Evolutionary conservation across 1,140 invertebrate genomes (phyloP).

Genomic region (Ceratina australensis): DNA sequence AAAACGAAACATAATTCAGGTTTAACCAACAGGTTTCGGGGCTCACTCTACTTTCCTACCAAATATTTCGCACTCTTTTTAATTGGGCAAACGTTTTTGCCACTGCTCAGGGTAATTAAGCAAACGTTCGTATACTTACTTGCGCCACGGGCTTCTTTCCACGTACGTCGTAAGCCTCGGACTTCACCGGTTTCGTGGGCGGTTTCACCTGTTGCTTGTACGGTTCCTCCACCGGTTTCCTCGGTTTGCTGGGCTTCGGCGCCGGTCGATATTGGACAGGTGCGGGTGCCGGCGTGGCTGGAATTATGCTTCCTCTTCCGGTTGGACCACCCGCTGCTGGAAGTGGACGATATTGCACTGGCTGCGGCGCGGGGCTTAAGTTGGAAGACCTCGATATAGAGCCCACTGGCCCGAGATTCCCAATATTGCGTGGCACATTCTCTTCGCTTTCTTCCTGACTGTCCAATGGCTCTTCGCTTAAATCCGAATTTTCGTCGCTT

Average conservation of each 20-base stretch:
- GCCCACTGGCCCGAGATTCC: slow-evolving; percentile 12
- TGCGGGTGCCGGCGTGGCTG: slow-evolving; percentile 36
- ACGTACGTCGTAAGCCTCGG: slow-evolving; percentile 64
- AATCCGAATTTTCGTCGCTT: slow-evolving; percentile 40
- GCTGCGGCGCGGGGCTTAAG: background rate
- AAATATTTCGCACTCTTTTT: too few relatives aligned
- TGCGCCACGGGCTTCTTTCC: slow-evolving; percentile 86
- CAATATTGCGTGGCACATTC: slow-evolving; percentile 18
- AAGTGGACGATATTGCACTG: slow-evolving; percentile 36
- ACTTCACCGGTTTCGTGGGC: slow-evolving; percentile 57
- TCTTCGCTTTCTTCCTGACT: slow-evolving; percentile 52
- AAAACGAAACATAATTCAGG: too few relatives aligned
- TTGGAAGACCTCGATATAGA: slow-evolving; percentile 4
- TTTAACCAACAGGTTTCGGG: too few relatives aligned
- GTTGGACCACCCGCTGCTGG: slow-evolving; percentile 10
- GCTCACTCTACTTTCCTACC: too few relatives aligned
- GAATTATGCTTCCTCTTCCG: slow-evolving; percentile 1
- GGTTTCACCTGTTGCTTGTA: slow-evolving; percentile 54
- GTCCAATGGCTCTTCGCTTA: slow-evolving; percentile 48
- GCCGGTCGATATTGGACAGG: slow-evolving; percentile 68
- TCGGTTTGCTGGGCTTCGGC: slow-evolving; percentile 54
- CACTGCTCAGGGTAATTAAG: too few relatives aligned
- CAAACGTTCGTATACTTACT: slow-evolving; percentile 72
- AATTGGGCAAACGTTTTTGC: too few relatives aligned
- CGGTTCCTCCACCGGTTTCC: slow-evolving; percentile 59